These are phyloP conservation scores for Tyrophagus putrescentiae DNA, from an alignment of 1,140 invertebrate genomes.

Conservation along the genomic window DNA sequence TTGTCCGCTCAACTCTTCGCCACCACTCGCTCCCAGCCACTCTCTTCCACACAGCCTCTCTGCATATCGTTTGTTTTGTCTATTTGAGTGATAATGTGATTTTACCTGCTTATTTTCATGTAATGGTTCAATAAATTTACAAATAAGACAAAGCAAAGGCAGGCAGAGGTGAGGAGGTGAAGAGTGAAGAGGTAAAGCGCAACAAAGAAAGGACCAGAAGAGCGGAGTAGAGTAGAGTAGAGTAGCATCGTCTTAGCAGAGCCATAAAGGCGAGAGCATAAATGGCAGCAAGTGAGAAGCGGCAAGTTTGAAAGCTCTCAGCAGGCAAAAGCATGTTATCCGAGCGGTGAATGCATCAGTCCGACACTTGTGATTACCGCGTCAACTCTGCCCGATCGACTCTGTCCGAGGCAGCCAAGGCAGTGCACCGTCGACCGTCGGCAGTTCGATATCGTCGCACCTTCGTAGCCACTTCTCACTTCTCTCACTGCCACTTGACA, in stretches of 20 bases:
- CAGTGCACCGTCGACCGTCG: too few species aligned
- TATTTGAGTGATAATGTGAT: conserved; percentile 9
- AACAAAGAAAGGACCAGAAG: too few species aligned
- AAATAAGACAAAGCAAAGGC: conserved; percentile 7
- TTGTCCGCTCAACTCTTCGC: too few species aligned
- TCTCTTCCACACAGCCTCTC: not conserved
- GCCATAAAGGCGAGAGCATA: conserved; percentile 1
- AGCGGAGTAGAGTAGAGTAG: too few species aligned
- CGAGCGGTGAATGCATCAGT: conserved; percentile 4
- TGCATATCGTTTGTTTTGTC: conserved; percentile 13
- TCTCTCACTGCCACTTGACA: too few species aligned
- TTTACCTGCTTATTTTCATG: conserved; percentile 9
- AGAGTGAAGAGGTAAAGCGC: too few species aligned
- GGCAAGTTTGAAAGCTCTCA: not conserved
- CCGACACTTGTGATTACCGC: too few species aligned
- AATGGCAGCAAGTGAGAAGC: not conserved
- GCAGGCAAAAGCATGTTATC: conserved; percentile 7
- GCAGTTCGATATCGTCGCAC: too few species aligned
- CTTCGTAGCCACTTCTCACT: too few species aligned
- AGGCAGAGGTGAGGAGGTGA: not conserved
- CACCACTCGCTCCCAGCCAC: too few species aligned
- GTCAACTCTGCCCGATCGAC: not conserved
- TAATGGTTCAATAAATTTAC: not conserved
- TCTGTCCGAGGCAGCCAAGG: not conserved
- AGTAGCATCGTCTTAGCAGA: not conserved